phyloP scores from a whole-genome alignment of 2,888 invertebrate genomes.

The Nomada fucata region DNA sequence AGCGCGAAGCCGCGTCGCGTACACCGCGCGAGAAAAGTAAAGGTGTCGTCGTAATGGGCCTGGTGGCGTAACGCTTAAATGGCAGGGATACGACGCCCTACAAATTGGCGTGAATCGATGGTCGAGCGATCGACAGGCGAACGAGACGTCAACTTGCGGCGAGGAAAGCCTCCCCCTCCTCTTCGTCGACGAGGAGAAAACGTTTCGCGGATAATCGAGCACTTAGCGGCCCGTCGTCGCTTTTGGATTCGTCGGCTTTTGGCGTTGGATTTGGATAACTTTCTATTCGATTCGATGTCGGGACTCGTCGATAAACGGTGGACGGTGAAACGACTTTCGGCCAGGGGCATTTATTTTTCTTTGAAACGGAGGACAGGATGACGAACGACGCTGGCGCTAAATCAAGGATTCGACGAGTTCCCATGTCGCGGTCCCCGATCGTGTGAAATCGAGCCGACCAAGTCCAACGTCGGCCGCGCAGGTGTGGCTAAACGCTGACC shows the following conservation, averaged over 20 bases:
- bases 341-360: background rate
- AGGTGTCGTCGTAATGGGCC: background rate
- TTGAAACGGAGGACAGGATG: background rate
- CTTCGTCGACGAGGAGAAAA: constrained; percentile 11
- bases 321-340: background rate
- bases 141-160: constrained; percentile 28
- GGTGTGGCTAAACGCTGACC: constrained; percentile 66
- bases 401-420: constrained; percentile 40
- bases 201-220: constrained; percentile 38
- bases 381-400: constrained; percentile 26
- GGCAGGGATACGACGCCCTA: constrained; percentile 38
- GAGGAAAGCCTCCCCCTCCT: constrained; percentile 3
- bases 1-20: constrained; percentile 22
- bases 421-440: constrained; percentile 16
- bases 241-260: background rate
- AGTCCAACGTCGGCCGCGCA: constrained; percentile 46
- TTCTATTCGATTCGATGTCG: no score
- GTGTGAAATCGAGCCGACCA: constrained; percentile 52
- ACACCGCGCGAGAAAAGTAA: background rate
- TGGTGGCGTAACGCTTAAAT: constrained; percentile 44
- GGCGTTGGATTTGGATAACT: no score
- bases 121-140: constrained; percentile 4
- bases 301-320: no score
- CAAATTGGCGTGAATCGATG: constrained; percentile 57
- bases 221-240: constrained; percentile 10